These are phyloP conservation scores for Propithecus deckenii DNA, from an alignment of 2,797 vertebrate genomes.

Conservation along the genomic window DNA sequence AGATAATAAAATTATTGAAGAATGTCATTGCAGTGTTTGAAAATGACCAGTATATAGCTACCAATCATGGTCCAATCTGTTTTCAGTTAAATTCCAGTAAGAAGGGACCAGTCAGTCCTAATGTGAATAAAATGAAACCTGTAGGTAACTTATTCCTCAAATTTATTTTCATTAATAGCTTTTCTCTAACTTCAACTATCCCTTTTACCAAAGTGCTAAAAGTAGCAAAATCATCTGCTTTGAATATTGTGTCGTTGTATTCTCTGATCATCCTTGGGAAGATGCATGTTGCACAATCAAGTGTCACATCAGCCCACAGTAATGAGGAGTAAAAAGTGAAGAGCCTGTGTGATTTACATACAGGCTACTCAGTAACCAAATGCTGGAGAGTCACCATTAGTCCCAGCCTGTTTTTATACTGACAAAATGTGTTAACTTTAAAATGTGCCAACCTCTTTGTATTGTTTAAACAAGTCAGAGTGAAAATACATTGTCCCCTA, in stretches of 20 bases:
- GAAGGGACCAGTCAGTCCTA: background rate
- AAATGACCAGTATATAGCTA: background rate
- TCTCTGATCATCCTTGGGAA: background rate
- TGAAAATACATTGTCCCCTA: background rate
- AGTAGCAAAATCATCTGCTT: background rate
- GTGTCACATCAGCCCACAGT: background rate
- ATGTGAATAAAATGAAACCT: background rate
- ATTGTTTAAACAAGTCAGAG: background rate
- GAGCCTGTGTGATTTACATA: background rate
- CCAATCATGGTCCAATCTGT: background rate
- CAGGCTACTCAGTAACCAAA: background rate
- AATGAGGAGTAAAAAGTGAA: background rate
- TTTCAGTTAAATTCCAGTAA: constrained; percentile 17
- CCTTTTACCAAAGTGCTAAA: background rate
- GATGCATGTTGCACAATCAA: background rate
- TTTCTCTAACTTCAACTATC: background rate
- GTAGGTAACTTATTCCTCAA: background rate
- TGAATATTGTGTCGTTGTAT: background rate
- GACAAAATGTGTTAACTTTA: background rate
- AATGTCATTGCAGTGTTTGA: constrained; percentile 7
- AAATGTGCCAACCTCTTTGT: background rate
- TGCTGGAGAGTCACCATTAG: background rate
- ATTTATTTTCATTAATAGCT: background rate
- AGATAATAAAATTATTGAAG: constrained; percentile 30
- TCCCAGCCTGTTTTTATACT: background rate